Evolutionary conservation across 2,888 invertebrate species (phyloP), one percentile per base, ranked within the genome.

Genomic region (Hemithea aestivaria): DNA sequence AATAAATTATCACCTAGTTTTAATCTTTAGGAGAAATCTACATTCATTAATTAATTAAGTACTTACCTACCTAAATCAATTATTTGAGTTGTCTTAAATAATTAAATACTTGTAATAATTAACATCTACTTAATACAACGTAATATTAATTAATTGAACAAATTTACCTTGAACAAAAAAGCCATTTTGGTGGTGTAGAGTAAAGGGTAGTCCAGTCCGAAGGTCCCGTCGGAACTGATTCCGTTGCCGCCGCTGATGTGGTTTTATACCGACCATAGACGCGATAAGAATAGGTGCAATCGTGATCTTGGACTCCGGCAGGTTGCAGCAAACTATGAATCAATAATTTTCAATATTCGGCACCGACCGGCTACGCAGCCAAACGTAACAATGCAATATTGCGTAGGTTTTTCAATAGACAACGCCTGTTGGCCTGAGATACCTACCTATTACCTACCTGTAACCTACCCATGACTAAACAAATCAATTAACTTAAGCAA

Each of bases 321-420:
- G 51, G 68, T 84, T 85, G 83, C 82, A 49, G 73, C 77, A 77
- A 72, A 72, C 73, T 79, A 82, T 83, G 83, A 80, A 81, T 79
- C 82, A 82, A 85, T 81, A 78, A 77, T 83, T 84, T 79, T 80
- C 75, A 75, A 75, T 82, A 68, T 82, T 79, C 56, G 70, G 62
- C 58, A 46, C 32, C 33, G 53, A 50, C 55, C 66, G 53, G 54
- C 56, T 70, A 80, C 76, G 75, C 73, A 73, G 65, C 57, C 63
- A 55, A 62, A 62, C 67, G 66, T 67, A 70, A 58, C 64, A 66
- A 57, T 56, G 37, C 33, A 47, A 57, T 46, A 54, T 76, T 76
- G 77, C 76, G 75, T 74, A 70, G 54, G 45, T 66, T 61, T 50
- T 55, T 48, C 42, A 45, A 41, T 33, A 23, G 32, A 25, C 16